Evolutionary conservation across 2,888 invertebrate genomes (phyloP), one percentile per base, ranked within the genome.

Genomic region (Oligia strigilis): DNA sequence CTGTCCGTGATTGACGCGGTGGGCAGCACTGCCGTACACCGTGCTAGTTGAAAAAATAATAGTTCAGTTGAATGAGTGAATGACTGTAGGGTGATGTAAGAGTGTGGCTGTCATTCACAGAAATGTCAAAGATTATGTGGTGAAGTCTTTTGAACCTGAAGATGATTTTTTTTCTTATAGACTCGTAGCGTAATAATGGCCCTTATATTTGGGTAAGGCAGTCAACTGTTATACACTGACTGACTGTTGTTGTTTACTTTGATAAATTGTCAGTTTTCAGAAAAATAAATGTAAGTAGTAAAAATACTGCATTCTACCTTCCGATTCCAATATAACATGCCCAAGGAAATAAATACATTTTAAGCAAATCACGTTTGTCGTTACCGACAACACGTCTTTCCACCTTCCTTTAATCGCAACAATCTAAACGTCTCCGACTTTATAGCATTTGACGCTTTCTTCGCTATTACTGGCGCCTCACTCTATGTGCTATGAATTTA

Each of bases 401-500:
- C 13, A 75, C 77, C 82, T 69, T 29, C 67, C n/a, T 72, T 72
- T 60, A 71, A 80, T 87, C 73, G 14, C 62, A 9, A 49, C 67
- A 14, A 84, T 84, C 75, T 67, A 58, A 71, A 75, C n/a, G 43
- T 67, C 75, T 40, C 65, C 77, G 14, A 76, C 71, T 84, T 87
- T 77, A 78, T 80, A 49, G 77, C 81, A 14, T 84, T 77, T 83
- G 78, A 77, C 75, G 87, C 84, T 85, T 84, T 87, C 87, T 62
- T 84, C 71, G 9, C 73, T 79, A 52, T 71, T n/a, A 65, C 64
- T 49, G 87, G 84, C 87, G 85, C 87, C 85, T 80, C 9, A 52
- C 3, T 17, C 58, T 65, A 69, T 84, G 85, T 84, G 85, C 70
- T 65, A 71, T 84, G 87, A 87, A 85, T 85, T 85, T 87, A 78